Evolutionary conservation across 2,888 invertebrate species (phyloP).

Genomic region (Nemotelus nigrinus): DNA sequence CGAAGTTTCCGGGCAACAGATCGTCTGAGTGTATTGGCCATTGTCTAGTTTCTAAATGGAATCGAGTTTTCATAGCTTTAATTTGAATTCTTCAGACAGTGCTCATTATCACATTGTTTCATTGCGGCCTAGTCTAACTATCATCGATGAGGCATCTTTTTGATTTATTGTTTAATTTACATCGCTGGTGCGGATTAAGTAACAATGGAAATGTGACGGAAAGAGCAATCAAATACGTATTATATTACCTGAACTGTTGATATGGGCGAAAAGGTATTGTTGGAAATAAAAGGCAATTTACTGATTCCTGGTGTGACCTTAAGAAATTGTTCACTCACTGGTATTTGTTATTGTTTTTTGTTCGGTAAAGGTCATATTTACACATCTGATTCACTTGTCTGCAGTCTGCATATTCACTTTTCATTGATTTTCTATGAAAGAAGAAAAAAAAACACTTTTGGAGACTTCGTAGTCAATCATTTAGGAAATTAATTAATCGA

Average conservation of each 20-base stretch:
- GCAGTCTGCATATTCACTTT: no score
- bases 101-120: conserved; percentile 29
- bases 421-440: no score
- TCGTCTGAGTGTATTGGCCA: conserved; percentile 21
- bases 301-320: no score
- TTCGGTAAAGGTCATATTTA: no score
- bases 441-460: no score
- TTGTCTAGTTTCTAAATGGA: conserved; percentile 41
- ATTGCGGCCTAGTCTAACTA: conserved; percentile 4
- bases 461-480: no score
- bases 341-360: no score
- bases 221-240: background rate
- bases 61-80: conserved; percentile 21
- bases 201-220: conserved; percentile 9
- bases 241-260: no score
- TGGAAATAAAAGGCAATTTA: background rate
- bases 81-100: conserved; percentile 30
- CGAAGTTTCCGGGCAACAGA: conserved; percentile 21
- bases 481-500: no score
- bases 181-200: background rate
- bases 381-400: no score
- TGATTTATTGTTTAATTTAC: background rate
- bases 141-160: conserved; percentile 7
- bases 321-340: no score
- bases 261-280: background rate